Evolutionary conservation across 2,888 invertebrate genomes (phyloP), one percentile per base, ranked within the genome.

Genomic region (Andrena haemorrhoa): DNA sequence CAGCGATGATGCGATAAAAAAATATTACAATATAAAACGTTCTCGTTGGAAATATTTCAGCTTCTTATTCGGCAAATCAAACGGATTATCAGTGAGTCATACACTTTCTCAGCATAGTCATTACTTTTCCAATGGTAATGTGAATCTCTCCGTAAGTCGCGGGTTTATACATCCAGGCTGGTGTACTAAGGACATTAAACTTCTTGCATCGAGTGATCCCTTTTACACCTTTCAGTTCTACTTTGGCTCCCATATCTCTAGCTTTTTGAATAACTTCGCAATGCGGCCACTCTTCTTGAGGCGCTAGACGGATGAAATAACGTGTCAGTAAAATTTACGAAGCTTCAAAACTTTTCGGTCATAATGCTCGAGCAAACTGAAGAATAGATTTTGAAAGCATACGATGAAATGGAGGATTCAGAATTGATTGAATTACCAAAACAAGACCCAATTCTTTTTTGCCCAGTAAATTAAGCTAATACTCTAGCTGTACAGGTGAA

Each of bases 151-250:
- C 94, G 72, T 94, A 94, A 51, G 93, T 90, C 0, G 94, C 95
- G 6, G 51, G 41, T 51, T 94, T 92, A 84, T 94, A 95, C 94
- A 95, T 94, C 92, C 94, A 95, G 0, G 95, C 95, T 5, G 95
- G 95, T n/a, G 95, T 94, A 12, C 95, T 95, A 8, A 95, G 94
- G 26, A 95, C 91, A 66, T 94, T 94, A 89, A 95, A 94, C n/a
- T 93, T 92, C 20, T 90, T 90, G 89, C 95, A 95, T 47, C 94
- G 90, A 58, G 94, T 93, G 7, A 94, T 92, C 77, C 94, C 95
- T 72, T 93, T 91, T 2, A 94, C 93, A 82, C 90, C 91, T 90
- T 92, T 89, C 80, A 92, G 84, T 79, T 94, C 93, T 10, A 93
- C 60, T 8, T 91, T 94, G 20, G 95, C 95, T 2, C 95, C 95